phyloP scores from a whole-genome alignment of 2,888 invertebrate genomes.

The Cactoblastis cactorum region DNA sequence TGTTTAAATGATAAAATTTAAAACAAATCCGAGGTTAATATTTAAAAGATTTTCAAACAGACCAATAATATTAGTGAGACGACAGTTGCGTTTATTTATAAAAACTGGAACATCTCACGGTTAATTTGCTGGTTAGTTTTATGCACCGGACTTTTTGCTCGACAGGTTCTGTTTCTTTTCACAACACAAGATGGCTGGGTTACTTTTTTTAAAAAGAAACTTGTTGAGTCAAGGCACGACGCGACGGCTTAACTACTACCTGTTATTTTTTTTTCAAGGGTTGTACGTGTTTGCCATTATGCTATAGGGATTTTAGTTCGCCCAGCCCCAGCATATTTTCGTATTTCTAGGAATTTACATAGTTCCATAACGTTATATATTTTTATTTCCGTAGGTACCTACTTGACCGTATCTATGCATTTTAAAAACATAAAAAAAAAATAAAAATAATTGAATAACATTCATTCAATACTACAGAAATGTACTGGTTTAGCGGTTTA shows the following conservation, averaged over 20 bases:
- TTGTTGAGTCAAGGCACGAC: constrained; percentile 28
- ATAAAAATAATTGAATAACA: too few relatives aligned
- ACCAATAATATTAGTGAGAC: constrained; percentile 2
- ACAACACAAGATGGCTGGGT: constrained; percentile 31
- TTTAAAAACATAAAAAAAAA: too few relatives aligned
- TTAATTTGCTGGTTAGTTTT: constrained; percentile 42
- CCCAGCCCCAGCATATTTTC: neutral
- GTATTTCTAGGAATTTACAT: too few relatives aligned
- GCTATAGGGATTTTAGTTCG: neutral
- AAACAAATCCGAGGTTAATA: too few relatives aligned
- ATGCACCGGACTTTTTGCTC: constrained; percentile 36
- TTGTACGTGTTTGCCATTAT: constrained; percentile 7
- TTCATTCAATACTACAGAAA: too few relatives aligned
- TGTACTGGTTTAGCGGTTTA: too few relatives aligned
- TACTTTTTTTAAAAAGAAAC: constrained; percentile 35
- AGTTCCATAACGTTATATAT: too few relatives aligned
- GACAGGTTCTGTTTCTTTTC: constrained; percentile 37
- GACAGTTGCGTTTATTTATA: constrained; percentile 30
- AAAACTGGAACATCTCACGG: constrained; percentile 43
- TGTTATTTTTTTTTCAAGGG: constrained; percentile 28
- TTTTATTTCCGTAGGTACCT: too few relatives aligned
- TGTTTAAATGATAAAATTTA: too few relatives aligned
- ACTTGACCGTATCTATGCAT: too few relatives aligned
- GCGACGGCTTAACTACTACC: constrained; percentile 27
- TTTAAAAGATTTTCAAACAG: neutral